A percentile compares a stretch with the other conserved stretches of the same genome.
Evolutionary conservation across 2,113 vertebrate species (phyloP).

Genomic region (Serilophus lunatus): DNA sequence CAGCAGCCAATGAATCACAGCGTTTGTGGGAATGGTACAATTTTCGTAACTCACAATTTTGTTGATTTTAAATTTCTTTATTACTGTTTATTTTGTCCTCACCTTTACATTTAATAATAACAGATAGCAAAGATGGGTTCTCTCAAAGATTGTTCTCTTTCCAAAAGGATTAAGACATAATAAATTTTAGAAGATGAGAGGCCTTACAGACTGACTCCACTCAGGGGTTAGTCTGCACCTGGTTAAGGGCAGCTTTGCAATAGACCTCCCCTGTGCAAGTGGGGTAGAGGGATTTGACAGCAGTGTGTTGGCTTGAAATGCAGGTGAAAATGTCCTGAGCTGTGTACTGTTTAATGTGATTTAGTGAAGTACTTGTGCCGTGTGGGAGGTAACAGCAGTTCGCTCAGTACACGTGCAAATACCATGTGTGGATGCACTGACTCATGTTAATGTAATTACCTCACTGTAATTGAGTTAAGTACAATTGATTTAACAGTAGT

Average conservation of each 20-base stretch:
- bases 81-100: neutral
- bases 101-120: neutral
- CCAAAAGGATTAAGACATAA: neutral
- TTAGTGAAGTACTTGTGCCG: slow-evolving; percentile 15
- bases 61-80: neutral
- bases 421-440: slow-evolving; percentile 65
- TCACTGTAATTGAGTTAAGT: slow-evolving; percentile 64
- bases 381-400: slow-evolving; percentile 52
- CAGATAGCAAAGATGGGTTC: neutral
- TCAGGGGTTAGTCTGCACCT: neutral
- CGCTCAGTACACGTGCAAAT: slow-evolving; percentile 42
- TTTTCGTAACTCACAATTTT: neutral
- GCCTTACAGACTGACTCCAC: neutral
- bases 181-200: neutral
- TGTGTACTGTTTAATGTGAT: neutral
- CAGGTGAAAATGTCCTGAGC: neutral
- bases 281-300: neutral
- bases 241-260: neutral
- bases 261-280: neutral
- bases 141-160: neutral
- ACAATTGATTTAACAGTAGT: slow-evolving; percentile 61
- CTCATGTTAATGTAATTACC: slow-evolving; percentile 67
- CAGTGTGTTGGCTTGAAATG: neutral
- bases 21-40: neutral
- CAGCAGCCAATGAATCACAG: neutral